Evolutionary conservation across 2,113 vertebrate species (phyloP).

Genomic region (Upupa epops): DNA sequence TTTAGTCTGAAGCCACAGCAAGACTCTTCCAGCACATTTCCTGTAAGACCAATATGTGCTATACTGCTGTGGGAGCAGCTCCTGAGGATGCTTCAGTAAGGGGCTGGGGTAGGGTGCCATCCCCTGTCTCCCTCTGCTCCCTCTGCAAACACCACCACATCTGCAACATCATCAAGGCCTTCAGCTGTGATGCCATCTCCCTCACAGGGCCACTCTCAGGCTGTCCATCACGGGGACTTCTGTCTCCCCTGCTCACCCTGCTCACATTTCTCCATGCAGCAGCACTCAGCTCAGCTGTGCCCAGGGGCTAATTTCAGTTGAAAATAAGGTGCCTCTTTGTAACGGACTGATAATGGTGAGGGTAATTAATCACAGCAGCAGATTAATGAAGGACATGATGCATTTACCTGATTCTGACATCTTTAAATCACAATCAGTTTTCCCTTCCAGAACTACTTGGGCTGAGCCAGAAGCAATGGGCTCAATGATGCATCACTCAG

Average conservation of each 20-base stretch:
- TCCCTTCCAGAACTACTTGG: background rate
- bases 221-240: rapidly evolving
- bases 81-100: background rate
- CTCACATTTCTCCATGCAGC: no score
- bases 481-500: background rate
- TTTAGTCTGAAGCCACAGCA: background rate
- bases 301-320: background rate
- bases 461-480: background rate
- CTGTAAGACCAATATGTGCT: background rate
- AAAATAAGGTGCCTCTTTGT: background rate
- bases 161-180: background rate
- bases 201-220: background rate
- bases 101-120: background rate
- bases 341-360: background rate
- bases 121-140: background rate
- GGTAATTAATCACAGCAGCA: conserved; percentile 25
- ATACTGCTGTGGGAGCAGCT: background rate
- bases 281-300: background rate
- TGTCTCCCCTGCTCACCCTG: rapidly evolving
- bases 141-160: background rate
- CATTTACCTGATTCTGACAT: background rate
- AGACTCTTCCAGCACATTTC: background rate
- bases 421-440: conserved; percentile 23
- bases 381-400: background rate
- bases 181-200: rapidly evolving